These are phyloP conservation scores for Phainopepla nitens DNA, from an alignment of 2,113 vertebrate species.

Conservation along the genomic window DNA sequence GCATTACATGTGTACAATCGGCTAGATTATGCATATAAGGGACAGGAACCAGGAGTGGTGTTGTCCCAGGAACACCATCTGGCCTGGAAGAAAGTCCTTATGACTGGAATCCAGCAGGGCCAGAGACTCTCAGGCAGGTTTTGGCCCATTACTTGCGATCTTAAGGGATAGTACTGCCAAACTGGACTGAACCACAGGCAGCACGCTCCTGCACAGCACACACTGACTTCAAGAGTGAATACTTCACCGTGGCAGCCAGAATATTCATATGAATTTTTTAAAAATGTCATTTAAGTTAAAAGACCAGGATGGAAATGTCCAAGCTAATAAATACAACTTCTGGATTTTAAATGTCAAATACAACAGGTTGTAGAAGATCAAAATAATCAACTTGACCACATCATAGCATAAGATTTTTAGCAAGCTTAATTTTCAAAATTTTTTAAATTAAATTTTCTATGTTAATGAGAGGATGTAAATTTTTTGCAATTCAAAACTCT, in stretches of 20 bases:
- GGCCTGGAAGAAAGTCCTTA: not conserved
- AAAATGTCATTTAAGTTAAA: not conserved
- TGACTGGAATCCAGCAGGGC: not conserved
- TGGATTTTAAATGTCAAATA: not conserved
- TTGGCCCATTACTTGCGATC: not conserved
- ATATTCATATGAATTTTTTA: not conserved
- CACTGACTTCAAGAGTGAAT: not conserved
- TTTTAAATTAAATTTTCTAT: not conserved
- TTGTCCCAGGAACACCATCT: not conserved
- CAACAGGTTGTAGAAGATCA: not conserved
- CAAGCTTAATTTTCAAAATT: not conserved
- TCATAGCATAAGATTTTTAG: not conserved
- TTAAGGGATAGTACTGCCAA: not conserved
- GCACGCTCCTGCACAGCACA: not conserved
- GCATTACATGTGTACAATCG: too few relatives aligned
- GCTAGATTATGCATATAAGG: not conserved
- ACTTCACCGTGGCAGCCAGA: not conserved
- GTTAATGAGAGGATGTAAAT: not conserved
- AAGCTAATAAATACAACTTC: not conserved
- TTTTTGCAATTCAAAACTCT: not conserved
- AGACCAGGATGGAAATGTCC: not conserved
- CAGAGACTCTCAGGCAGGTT: not conserved
- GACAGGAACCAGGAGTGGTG: not conserved
- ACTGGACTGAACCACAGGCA: not conserved
- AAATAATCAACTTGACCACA: not conserved